A percentile compares a stretch with the other conserved stretches of the same genome.
phyloP scores from a whole-genome alignment of 2,113 vertebrate species.

The Pedionomus torquatus region DNA sequence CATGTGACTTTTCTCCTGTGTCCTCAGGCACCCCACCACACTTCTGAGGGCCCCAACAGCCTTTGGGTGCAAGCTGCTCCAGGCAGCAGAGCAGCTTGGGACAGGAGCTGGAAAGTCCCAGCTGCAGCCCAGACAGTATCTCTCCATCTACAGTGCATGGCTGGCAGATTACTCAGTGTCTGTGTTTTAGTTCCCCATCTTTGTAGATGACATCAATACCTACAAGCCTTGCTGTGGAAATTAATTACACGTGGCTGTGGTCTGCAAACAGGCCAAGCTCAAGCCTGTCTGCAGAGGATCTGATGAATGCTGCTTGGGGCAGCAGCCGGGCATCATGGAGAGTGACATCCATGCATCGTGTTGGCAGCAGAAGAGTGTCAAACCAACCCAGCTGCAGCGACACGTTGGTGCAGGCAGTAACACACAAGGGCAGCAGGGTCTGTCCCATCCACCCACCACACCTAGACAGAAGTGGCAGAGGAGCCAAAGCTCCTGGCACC shows the following conservation, averaged over 20 bases:
- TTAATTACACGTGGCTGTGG: neutral
- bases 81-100: neutral
- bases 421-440: neutral
- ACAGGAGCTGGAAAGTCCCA: neutral
- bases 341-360: fast-evolving
- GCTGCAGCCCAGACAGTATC: neutral
- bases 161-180: neutral
- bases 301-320: neutral
- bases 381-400: neutral
- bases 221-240: neutral
- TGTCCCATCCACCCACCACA: neutral
- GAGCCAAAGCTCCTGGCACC: neutral
- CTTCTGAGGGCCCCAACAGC: neutral
- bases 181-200: neutral
- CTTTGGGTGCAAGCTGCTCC: neutral
- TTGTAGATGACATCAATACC: neutral
- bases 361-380: neutral
- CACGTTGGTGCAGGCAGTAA: fast-evolving
- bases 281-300: neutral
- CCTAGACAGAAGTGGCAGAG: neutral
- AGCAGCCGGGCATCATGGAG: neutral
- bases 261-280: neutral
- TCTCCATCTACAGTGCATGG: neutral
- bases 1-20: neutral
- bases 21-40: neutral